Conservation (phyloP, 2,888 invertebrate species). For the Drosophila rellima region DNA sequence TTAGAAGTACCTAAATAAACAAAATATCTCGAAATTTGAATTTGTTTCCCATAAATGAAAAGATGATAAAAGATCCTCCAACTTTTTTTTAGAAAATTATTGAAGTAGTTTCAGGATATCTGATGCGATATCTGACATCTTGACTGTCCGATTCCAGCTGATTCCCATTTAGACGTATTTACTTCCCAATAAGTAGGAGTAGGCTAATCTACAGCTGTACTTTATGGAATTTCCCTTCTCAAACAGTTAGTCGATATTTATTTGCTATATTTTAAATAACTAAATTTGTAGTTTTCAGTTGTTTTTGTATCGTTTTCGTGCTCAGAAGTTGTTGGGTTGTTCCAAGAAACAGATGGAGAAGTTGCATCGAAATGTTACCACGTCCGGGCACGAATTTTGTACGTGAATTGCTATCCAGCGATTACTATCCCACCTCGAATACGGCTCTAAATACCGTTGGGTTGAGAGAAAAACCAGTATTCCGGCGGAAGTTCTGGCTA, state of each 20-base stretch:
- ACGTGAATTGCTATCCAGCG: conserved; percentile 15
- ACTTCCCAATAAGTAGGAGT: background rate
- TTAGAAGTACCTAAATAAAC: no score
- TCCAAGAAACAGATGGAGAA: background rate
- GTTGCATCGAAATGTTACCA: conserved; percentile 16
- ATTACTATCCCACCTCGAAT: background rate
- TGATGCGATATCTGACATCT: no score
- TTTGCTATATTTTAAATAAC: background rate
- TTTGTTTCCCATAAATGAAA: no score
- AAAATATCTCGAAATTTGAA: no score
- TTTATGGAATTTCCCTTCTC: background rate
- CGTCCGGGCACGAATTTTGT: conserved; percentile 32
- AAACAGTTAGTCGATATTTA: background rate
- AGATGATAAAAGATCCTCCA: no score
- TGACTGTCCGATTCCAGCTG: no score
- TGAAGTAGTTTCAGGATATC: no score
- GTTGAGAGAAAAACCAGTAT: background rate
- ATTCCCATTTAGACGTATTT: no score
- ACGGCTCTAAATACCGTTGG: background rate
- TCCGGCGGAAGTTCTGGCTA: conserved; percentile 16
- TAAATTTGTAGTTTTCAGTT: conserved; percentile 1
- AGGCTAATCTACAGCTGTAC: background rate
- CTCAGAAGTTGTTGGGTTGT: background rate
- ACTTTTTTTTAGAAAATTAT: no score
- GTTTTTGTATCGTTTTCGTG: background rate